These are phyloP conservation scores for Macaca nemestrina DNA, from an alignment of 2,113 vertebrate genomes.

Conservation along the genomic window DNA sequence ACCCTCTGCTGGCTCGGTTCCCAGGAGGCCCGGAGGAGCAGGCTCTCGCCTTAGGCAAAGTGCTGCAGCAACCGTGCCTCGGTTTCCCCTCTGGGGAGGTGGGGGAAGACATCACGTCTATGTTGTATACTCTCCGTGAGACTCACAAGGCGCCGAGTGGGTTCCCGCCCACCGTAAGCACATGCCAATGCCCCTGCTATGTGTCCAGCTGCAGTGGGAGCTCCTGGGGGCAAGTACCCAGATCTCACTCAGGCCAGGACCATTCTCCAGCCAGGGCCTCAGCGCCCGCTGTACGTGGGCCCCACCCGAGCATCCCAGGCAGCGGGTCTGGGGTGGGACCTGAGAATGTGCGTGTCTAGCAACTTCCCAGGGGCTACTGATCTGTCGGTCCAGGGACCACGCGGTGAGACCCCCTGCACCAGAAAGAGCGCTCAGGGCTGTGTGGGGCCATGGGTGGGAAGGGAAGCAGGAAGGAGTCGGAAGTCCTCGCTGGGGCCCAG, in stretches of 20 bases:
- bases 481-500: accelerated
- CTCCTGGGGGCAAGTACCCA: accelerated
- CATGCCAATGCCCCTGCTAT: accelerated
- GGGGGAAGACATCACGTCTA: accelerated
- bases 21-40: accelerated
- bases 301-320: neutral
- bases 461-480: too few relatives aligned
- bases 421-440: accelerated
- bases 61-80: neutral
- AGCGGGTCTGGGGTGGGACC: neutral
- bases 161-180: accelerated
- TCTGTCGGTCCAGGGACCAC: accelerated
- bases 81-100: neutral
- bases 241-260: too few relatives aligned
- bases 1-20: accelerated
- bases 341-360: neutral
- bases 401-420: accelerated
- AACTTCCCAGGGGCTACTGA: neutral
- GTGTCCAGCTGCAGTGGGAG: accelerated
- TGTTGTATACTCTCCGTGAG: accelerated
- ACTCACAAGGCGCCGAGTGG: accelerated
- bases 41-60: accelerated
- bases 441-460: accelerated
- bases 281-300: accelerated
- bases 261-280: too few relatives aligned